phyloP scores from a whole-genome alignment of 2,113 vertebrate genomes.

The Pseudopipra pipra region DNA sequence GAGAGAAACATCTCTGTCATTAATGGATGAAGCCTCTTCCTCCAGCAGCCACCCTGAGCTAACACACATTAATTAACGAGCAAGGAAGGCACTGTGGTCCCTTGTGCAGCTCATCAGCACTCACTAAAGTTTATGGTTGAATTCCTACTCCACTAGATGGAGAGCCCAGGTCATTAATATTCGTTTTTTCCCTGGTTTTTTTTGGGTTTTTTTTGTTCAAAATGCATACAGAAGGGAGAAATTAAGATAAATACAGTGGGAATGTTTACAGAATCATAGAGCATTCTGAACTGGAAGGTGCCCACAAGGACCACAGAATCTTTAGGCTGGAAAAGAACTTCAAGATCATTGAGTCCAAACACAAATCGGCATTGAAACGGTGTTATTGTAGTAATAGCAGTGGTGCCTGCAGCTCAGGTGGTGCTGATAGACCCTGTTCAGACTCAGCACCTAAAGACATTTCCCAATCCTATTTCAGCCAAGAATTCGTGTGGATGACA shows the following conservation, averaged over 20 bases:
- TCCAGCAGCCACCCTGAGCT: not conserved
- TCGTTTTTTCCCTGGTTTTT: not conserved
- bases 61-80: not conserved
- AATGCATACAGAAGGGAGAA: not conserved
- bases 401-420: not conserved
- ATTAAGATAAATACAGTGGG: not conserved
- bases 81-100: not conserved
- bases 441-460: not conserved
- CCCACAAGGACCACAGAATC: not conserved
- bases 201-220: not conserved
- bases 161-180: not conserved
- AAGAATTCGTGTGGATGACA: not conserved
- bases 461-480: not conserved
- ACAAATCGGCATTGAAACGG: not conserved
- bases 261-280: not conserved
- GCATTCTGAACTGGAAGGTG: not conserved
- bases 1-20: not conserved
- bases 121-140: not conserved
- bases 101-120: not conserved
- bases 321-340: not conserved
- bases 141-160: not conserved
- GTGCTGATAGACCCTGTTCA: not conserved
- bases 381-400: rapidly evolving
- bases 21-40: not conserved
- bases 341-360: not conserved